Conservation (phyloP, 2,113 vertebrate species). For the Aramus guarauna region DNA sequence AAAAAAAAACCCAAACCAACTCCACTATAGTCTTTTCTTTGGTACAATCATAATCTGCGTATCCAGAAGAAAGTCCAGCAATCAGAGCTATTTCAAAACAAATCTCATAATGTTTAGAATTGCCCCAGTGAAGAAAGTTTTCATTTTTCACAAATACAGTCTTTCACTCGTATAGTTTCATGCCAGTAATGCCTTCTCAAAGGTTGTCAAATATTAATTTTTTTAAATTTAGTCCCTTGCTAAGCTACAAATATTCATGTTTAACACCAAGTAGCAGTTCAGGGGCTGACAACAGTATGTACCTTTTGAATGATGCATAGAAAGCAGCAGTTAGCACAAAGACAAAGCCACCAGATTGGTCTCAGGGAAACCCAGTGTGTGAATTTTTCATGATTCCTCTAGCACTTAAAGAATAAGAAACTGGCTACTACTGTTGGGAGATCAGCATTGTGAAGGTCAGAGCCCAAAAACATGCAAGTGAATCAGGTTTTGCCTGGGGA, state of each 20-base stretch:
- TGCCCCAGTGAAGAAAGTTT: constrained; percentile 69
- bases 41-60: neutral
- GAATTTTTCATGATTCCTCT: constrained; percentile 97
- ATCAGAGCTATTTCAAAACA: constrained; percentile 58
- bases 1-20: neutral
- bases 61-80: constrained; percentile 37
- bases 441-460: constrained; percentile 82
- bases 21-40: neutral
- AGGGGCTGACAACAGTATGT: constrained; percentile 82
- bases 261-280: constrained; percentile 85
- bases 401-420: constrained; percentile 95
- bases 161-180: constrained; percentile 71
- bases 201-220: constrained; percentile 86
- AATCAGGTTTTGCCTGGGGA: constrained; percentile 78
- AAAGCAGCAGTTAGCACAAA: constrained; percentile 88
- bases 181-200: constrained; percentile 73
- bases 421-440: constrained; percentile 82
- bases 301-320: constrained; percentile 86
- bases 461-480: constrained; percentile 77
- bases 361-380: constrained; percentile 88
- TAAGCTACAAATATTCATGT: constrained; percentile 87
- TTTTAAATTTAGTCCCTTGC: constrained; percentile 84
- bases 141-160: constrained; percentile 68
- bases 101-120: constrained; percentile 45
- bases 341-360: constrained; percentile 94